phyloP scores from a whole-genome alignment of 1,140 invertebrate genomes.

The Tetramorium alpestre region DNA sequence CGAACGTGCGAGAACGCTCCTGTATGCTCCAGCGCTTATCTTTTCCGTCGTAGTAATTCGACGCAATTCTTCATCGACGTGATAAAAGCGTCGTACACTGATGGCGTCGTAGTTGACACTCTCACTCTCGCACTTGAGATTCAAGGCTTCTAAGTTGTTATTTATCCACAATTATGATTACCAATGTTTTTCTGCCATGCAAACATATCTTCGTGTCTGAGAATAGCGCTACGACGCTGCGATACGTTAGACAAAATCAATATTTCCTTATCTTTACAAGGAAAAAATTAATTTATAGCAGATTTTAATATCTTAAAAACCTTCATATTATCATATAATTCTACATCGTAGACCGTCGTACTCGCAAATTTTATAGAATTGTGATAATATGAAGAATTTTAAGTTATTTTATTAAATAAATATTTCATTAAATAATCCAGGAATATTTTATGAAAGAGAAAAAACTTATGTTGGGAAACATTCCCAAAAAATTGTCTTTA shows the following conservation, averaged over 20 bases:
- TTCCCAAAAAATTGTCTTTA: background rate
- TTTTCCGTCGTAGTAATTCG: constrained; percentile 68
- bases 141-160: constrained; percentile 3
- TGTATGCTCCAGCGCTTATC: constrained; percentile 65
- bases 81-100: constrained; percentile 23
- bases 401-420: background rate
- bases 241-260: background rate
- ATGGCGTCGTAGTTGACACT: constrained; percentile 30
- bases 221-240: background rate
- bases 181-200: background rate
- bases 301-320: too few relatives aligned
- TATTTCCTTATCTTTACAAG: background rate
- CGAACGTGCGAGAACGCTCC: constrained; percentile 18
- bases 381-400: background rate
- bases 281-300: too few relatives aligned
- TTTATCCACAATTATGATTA: background rate
- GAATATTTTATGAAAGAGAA: background rate
- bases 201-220: background rate
- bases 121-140: constrained; percentile 18
- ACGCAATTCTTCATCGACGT: constrained; percentile 66
- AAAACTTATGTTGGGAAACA: background rate
- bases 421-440: background rate
- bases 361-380: background rate
- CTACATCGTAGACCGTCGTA: background rate
- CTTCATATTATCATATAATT: too few relatives aligned